Conservation (phyloP, 2,113 vertebrate genomes). For the Sula dactylatra region DNA sequence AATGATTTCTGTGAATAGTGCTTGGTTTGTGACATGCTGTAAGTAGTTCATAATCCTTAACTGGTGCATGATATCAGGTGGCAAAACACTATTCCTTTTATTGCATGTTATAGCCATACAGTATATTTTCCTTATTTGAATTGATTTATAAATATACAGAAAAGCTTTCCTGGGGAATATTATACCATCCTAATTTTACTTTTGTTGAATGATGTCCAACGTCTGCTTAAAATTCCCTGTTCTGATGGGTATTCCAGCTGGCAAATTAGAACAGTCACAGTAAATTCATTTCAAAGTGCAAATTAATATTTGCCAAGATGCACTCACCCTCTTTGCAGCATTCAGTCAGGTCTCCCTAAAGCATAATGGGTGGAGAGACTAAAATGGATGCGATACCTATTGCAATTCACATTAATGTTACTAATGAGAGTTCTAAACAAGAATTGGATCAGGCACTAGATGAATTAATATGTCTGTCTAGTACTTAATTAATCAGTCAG, state of each 20-base stretch:
- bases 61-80: neutral
- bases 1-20: neutral
- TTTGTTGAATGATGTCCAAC: slow-evolving; percentile 37
- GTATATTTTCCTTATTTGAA: neutral
- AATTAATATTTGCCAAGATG: slow-evolving; percentile 68
- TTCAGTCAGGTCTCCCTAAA: slow-evolving; percentile 43
- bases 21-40: neutral
- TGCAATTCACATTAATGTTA: slow-evolving; percentile 33
- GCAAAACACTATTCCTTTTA: neutral
- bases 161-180: slow-evolving; percentile 40
- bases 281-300: slow-evolving; percentile 63
- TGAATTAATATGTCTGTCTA: slow-evolving; percentile 40
- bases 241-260: slow-evolving; percentile 59
- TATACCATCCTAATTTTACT: slow-evolving; percentile 21
- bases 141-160: slow-evolving; percentile 8
- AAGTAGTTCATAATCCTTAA: neutral
- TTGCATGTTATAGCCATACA: neutral
- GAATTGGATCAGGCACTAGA: slow-evolving; percentile 27
- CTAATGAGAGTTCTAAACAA: slow-evolving; percentile 50
- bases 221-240: slow-evolving; percentile 38
- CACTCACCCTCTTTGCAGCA: slow-evolving; percentile 35
- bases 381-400: slow-evolving; percentile 46
- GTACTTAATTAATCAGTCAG: slow-evolving; percentile 52
- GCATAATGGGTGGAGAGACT: slow-evolving; percentile 1
- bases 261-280: slow-evolving; percentile 58